Base-by-base conservation (phyloP, 2,888 invertebrate species). In the Ophion ellenae region DNA sequence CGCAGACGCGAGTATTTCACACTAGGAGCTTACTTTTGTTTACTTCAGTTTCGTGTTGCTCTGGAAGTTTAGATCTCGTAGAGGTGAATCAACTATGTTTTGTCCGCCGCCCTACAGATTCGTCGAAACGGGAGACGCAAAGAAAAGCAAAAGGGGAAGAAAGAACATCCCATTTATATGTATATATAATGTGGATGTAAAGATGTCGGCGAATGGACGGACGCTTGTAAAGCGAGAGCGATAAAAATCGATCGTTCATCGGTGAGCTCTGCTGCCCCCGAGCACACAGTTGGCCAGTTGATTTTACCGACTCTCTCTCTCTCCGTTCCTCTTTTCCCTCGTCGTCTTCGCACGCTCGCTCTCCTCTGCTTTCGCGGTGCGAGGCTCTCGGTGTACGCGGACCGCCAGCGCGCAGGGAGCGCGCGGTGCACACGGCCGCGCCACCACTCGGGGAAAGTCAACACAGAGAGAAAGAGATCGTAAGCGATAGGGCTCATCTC, bases 191-290 rank as follows among this genome's bases (percentile, higher is more conserved):
- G 59, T 5, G 20, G 2, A 7, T n/a, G 20, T 20, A 24, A 32
- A 66, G 77, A 81, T 70, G 74, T 83, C 77, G 81, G 77, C 59
- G 77, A 83, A 70, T 81, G 81, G 45, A 83, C 76, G 83, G 32
- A 81, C 64, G 74, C 73, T 86, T 78, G 83, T 83, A 83, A 86
- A 86, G 81, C 61, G 83, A 74, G 77, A 86, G 81, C 86, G 86
- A 83, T 86, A 86, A 81, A 86, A 86, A 86, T 86, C 86, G 86
- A 86, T 86, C 83, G 86, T 81, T 83, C 83, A 86, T 86, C 86
- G 80, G 70, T 69, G 78, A 80, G 80, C 57, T 80, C 64, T 82
- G 80, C 77, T 83, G 83, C 83, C 66, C 75, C 69, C 75, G 36
- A 75, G 75, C 63, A 3, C 47, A 20, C 81, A 47, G 66, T 74